Evolutionary conservation across 2,113 vertebrate species (phyloP).

Genomic region (Phocoena sinus): DNA sequence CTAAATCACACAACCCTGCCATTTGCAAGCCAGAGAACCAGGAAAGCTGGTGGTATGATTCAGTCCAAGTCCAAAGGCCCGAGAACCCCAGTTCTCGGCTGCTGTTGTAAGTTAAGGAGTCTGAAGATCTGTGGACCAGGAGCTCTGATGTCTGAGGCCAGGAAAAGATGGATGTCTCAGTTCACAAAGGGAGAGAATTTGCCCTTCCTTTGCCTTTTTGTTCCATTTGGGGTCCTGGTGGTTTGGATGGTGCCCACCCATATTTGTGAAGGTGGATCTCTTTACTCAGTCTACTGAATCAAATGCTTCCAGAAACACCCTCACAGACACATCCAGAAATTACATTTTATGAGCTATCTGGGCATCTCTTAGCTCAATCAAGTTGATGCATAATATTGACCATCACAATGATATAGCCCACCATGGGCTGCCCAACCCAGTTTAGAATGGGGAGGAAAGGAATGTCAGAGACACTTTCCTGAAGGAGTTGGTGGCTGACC

Average conservation of each 20-base stretch:
- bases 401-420: not conserved
- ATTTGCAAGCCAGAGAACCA: not conserved
- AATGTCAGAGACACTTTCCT: not conserved
- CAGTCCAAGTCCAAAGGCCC: not conserved
- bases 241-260: not conserved
- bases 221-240: not conserved
- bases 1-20: not conserved
- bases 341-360: not conserved
- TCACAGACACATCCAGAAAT: not conserved
- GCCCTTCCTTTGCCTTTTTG: not conserved
- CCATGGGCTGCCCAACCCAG: not conserved
- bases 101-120: not conserved
- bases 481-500: not conserved
- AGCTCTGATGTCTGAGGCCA: not conserved
- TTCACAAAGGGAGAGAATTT: not conserved
- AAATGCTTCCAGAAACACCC: not conserved
- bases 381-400: not conserved
- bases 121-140: not conserved
- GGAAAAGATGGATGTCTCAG: not conserved
- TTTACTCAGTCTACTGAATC: not conserved
- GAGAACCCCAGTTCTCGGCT: not conserved
- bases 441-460: not conserved
- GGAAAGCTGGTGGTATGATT: not conserved
- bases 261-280: not conserved
- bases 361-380: not conserved